These are phyloP conservation scores for Hydropsyche tenuis DNA, from an alignment of 1,140 invertebrate genomes.

Conservation along the genomic window DNA sequence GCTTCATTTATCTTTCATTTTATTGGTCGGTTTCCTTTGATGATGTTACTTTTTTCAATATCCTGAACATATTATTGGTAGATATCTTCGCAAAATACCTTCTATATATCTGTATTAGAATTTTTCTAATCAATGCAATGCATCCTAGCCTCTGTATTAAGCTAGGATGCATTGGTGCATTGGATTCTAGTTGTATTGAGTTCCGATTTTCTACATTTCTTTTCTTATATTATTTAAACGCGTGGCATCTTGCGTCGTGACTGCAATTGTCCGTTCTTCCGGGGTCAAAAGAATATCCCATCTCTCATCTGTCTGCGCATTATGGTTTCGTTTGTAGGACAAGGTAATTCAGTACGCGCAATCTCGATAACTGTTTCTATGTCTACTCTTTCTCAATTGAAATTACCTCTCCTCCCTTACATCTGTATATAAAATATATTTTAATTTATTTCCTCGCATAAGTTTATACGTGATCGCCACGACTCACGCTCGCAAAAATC, in stretches of 20 bases:
- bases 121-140: too few relatives aligned
- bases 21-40: too few relatives aligned
- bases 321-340: slow-evolving; percentile 33
- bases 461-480: neutral
- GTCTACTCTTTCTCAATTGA: neutral
- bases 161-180: too few relatives aligned
- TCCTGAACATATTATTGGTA: too few relatives aligned
- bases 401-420: neutral
- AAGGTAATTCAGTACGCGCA: slow-evolving; percentile 30
- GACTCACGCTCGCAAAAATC: neutral
- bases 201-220: too few relatives aligned
- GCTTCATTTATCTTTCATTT: too few relatives aligned
- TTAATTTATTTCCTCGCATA: neutral
- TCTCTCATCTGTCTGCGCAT: slow-evolving; percentile 20
- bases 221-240: too few relatives aligned
- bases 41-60: too few relatives aligned
- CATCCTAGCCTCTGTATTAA: too few relatives aligned
- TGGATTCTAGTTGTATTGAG: too few relatives aligned
- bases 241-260: slow-evolving; percentile 20
- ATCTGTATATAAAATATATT: neutral
- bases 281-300: slow-evolving; percentile 29
- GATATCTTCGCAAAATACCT: too few relatives aligned
- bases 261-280: slow-evolving; percentile 18
- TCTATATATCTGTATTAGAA: too few relatives aligned
- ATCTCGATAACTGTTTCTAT: slow-evolving; percentile 29